Evolutionary conservation across 1,140 invertebrate genomes (phyloP).

Genomic region (Lordiphosa stackelbergi): DNA sequence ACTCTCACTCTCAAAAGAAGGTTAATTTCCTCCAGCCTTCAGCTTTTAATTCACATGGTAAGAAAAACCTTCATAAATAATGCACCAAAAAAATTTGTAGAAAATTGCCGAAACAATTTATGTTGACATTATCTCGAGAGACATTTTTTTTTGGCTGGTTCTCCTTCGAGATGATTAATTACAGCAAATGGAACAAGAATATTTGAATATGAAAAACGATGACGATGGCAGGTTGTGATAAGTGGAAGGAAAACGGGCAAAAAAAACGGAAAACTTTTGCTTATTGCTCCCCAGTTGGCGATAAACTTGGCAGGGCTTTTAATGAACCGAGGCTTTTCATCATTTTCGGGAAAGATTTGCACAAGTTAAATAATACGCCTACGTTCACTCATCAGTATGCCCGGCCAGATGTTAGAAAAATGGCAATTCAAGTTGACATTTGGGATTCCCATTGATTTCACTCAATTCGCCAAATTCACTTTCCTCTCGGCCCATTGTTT

Average conservation of each 20-base stretch:
- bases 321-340: constrained; percentile 62
- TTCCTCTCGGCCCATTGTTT: constrained; percentile 1
- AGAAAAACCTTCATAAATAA: constrained; percentile 58
- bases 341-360: constrained; percentile 27
- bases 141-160: constrained; percentile 45
- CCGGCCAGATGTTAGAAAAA: constrained; percentile 39
- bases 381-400: constrained; percentile 32
- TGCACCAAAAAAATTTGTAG: constrained; percentile 59
- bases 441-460: constrained; percentile 29
- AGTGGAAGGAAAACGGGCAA: constrained; percentile 27
- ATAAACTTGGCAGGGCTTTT: constrained; percentile 51
- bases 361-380: not conserved
- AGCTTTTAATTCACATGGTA: constrained; percentile 28
- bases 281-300: constrained; percentile 64
- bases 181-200: constrained; percentile 30
- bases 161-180: constrained; percentile 59
- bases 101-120: constrained; percentile 74
- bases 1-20: constrained; percentile 1
- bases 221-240: constrained; percentile 37
- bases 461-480: constrained; percentile 35
- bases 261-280: constrained; percentile 29
- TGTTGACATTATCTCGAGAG: constrained; percentile 73
- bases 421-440: constrained; percentile 23
- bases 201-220: constrained; percentile 74
- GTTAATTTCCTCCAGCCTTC: constrained; percentile 48